These are phyloP conservation scores for Drosophila littoralis DNA, from an alignment of 1,140 invertebrate genomes.

Conservation along the genomic window DNA sequence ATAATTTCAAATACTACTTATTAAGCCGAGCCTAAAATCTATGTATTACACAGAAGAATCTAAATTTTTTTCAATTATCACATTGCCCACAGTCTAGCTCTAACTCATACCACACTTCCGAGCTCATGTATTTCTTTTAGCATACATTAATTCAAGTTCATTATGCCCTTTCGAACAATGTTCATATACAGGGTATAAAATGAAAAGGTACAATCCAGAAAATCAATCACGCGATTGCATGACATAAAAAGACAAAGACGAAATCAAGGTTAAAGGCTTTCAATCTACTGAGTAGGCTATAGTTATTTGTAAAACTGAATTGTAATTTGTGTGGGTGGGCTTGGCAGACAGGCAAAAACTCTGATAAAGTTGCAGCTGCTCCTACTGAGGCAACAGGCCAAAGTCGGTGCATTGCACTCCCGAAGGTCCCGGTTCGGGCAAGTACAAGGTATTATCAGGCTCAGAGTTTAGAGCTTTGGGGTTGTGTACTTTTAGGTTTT, in stretches of 20 bases:
- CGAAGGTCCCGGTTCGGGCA: neutral
- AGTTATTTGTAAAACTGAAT: neutral
- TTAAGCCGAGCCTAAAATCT: too few relatives aligned
- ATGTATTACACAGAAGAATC: too few relatives aligned
- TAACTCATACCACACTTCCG: neutral
- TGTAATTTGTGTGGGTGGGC: neutral
- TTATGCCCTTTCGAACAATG: too few relatives aligned
- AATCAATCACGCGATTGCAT: conserved; percentile 4
- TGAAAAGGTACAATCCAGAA: neutral
- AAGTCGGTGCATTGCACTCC: conserved; percentile 33
- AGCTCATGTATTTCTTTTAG: too few relatives aligned
- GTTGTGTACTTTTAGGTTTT: conserved; percentile 8
- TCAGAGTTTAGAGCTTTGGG: neutral
- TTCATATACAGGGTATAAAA: neutral
- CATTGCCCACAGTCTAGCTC: neutral
- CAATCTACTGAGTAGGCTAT: conserved; percentile 9
- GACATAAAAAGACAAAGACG: neutral
- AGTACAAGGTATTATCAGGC: conserved; percentile 4
- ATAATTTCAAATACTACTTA: too few relatives aligned
- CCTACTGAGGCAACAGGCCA: neutral
- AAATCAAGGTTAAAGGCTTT: neutral
- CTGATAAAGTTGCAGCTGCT: conserved; percentile 6
- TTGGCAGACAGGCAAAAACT: neutral
- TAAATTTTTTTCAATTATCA: too few relatives aligned
- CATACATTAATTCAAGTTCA: too few relatives aligned